These are phyloP conservation scores for Amphimedon queenslandica DNA, from an alignment of 37 sponge, comb jelly and placozoan species.

Conservation along the genomic window DNA sequence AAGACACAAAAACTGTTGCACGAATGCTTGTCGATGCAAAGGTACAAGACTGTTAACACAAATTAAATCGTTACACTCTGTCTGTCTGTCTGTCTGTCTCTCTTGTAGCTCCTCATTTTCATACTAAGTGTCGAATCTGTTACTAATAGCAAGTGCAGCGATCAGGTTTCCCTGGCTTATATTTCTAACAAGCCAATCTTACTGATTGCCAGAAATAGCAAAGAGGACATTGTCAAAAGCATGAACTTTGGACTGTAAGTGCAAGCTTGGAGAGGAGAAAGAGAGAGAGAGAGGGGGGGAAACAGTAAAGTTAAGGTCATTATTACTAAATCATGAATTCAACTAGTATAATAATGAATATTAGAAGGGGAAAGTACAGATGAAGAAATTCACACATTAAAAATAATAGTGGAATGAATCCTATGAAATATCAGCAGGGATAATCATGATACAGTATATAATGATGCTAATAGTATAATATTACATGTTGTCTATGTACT, in stretches of 20 bases:
- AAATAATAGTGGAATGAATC: too few species aligned
- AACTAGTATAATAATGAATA: neutral
- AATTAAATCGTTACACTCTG: too few species aligned
- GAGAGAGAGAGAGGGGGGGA: too few species aligned
- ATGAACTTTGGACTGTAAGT: slow-evolving; percentile 77
- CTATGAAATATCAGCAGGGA: too few species aligned
- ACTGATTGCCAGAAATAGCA: slow-evolving; percentile 24
- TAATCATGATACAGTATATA: too few species aligned
- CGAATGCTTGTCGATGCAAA: slow-evolving; percentile 65
- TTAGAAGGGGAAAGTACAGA: too few species aligned
- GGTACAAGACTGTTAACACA: too few species aligned
- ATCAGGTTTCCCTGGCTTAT: slow-evolving; percentile 85
- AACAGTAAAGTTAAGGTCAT: too few species aligned
- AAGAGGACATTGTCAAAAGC: slow-evolving; percentile 12
- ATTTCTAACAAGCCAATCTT: slow-evolving; percentile 93
- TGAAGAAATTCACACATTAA: too few species aligned
- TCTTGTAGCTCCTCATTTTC: slow-evolving; percentile 43
- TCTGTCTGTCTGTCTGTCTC: neutral
- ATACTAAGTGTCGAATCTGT: slow-evolving; percentile 65
- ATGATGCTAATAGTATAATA: too few species aligned
- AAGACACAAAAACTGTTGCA: slow-evolving; percentile 26
- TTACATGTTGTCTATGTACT: too few species aligned
- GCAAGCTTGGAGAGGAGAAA: too few species aligned
- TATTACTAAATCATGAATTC: neutral
- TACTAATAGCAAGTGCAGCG: slow-evolving; percentile 52